These are phyloP conservation scores for Nemapogon koenigi DNA, from an alignment of 2,888 invertebrate species.

Conservation along the genomic window DNA sequence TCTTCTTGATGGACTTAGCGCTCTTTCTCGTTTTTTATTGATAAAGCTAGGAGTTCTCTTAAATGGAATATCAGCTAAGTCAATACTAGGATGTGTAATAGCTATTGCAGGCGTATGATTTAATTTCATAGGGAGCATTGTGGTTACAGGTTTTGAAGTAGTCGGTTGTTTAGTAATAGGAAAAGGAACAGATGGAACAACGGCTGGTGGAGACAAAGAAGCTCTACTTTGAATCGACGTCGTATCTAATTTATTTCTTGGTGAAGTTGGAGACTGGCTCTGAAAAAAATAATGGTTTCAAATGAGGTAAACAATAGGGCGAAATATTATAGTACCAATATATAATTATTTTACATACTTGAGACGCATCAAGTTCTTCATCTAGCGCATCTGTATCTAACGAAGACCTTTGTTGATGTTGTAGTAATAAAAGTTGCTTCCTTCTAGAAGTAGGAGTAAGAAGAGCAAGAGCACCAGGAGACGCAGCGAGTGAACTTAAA, in stretches of 20 bases:
- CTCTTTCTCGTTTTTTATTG: conserved; percentile 57
- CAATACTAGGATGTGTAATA: conserved; percentile 62
- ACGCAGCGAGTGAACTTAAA: conserved; percentile 57
- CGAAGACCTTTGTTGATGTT: conserved; percentile 86
- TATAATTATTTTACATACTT: conserved; percentile 31
- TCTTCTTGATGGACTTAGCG: conserved; percentile 56
- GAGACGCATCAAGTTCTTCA: conserved; percentile 71
- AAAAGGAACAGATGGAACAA: conserved; percentile 44
- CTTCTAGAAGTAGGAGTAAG: conserved; percentile 81
- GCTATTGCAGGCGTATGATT: conserved; percentile 63
- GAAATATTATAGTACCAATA: background rate
- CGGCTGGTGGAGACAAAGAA: conserved; percentile 53
- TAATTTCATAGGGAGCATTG: conserved; percentile 32
- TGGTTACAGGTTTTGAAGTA: conserved; percentile 37
- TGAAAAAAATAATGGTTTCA: conserved; percentile 22
- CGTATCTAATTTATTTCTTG: conserved; percentile 55
- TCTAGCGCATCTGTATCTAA: conserved; percentile 85
- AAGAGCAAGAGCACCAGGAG: conserved; percentile 63
- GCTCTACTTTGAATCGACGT: conserved; percentile 41
- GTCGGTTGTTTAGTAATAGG: conserved; percentile 58
- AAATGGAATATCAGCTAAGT: conserved; percentile 52
- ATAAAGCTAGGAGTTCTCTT: conserved; percentile 57
- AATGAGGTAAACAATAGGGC: background rate
- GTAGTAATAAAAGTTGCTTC: conserved; percentile 76
- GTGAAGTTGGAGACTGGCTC: conserved; percentile 61